Evolutionary conservation across 2,888 invertebrate genomes (phyloP).

Genomic region (Heterodera filipjevi): DNA sequence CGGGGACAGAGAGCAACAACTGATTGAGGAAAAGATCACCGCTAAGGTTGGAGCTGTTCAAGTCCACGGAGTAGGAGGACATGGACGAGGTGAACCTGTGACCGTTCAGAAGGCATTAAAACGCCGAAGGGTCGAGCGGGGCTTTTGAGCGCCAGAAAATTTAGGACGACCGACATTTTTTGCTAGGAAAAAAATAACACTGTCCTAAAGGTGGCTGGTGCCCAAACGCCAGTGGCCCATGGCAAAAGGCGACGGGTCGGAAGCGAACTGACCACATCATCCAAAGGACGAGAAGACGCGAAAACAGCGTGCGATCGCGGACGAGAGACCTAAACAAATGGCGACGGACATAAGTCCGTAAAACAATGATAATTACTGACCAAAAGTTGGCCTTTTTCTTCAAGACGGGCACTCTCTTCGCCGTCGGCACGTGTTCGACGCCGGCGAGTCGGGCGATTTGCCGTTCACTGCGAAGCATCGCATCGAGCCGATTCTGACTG

Average conservation of each 20-base stretch:
- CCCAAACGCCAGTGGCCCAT: no score
- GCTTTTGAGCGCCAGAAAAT: no score
- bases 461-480: constrained; percentile 58
- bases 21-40: constrained; percentile 60
- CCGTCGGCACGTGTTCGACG: constrained; percentile 51
- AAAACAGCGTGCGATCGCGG: constrained; percentile 26
- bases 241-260: not conserved
- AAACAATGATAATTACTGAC: not conserved
- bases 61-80: constrained; percentile 57
- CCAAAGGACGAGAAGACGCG: constrained; percentile 52
- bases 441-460: constrained; percentile 59
- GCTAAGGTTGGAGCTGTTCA: constrained; percentile 56
- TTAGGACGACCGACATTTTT: no score
- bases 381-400: constrained; percentile 17
- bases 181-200: no score
- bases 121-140: no score
- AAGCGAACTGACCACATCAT: constrained; percentile 51
- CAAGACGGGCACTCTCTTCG: constrained; percentile 38
- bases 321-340: constrained; percentile 21
- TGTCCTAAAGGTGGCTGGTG: no score
- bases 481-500: constrained; percentile 46
- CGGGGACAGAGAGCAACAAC: constrained; percentile 55
- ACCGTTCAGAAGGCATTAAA: no score
- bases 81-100: constrained; percentile 49
- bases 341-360: no score